Conservation (phyloP, 2,113 vertebrate species). For the Antechinus stuartii region DNA sequence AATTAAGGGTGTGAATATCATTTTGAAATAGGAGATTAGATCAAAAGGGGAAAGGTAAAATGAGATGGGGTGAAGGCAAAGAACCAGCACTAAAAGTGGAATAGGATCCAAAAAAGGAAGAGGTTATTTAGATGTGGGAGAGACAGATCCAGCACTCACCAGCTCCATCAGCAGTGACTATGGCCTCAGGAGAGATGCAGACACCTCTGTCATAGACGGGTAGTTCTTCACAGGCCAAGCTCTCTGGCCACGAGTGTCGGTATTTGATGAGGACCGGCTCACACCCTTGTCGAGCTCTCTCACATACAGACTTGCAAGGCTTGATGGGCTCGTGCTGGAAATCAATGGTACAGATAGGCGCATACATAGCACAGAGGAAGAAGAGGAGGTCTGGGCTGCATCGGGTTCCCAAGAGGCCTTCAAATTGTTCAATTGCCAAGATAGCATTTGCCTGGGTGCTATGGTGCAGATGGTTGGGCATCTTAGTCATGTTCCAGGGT, state of each 20-base stretch:
- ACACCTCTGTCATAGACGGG: constrained; percentile 97
- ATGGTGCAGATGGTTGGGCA: constrained; percentile 99
- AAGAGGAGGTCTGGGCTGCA: constrained; percentile 96
- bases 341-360: constrained; percentile 98
- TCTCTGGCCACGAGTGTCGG: constrained; percentile 97
- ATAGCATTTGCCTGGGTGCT: constrained; percentile 99
- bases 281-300: constrained; percentile 93
- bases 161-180: constrained; percentile 93
- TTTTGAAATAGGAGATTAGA: not conserved
- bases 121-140: too few species aligned
- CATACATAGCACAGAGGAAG: constrained; percentile 99
- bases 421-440: constrained; percentile 98
- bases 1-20: not conserved
- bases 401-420: constrained; percentile 92
- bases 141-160: constrained; percentile 84
- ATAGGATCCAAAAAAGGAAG: not conserved
- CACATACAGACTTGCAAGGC: constrained; percentile 97
- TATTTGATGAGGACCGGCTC: constrained; percentile 95
- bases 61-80: not conserved
- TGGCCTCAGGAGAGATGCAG: constrained; percentile 98
- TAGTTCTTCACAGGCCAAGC: constrained; percentile 94
- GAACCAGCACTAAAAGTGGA: not conserved
- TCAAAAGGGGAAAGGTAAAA: not conserved
- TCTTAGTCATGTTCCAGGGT: constrained; percentile 99
- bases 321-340: constrained; percentile 99